Conservation (phyloP, 2,888 invertebrate species). For the Ypsolopha scabrella region DNA sequence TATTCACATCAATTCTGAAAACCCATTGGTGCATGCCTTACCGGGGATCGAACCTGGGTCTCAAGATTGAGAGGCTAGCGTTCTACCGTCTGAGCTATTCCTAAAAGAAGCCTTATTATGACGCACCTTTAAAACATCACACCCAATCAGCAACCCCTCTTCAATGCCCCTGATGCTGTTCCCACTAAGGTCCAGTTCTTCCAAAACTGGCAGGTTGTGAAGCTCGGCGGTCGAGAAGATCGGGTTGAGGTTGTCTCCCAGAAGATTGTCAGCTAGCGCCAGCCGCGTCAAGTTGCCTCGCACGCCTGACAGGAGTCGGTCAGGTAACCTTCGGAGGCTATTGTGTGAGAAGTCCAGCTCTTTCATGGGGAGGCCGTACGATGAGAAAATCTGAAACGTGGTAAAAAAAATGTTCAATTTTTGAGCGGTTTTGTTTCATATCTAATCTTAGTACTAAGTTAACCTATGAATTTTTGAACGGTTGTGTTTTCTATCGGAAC, state of each 20-base stretch:
- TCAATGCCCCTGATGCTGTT: constrained; percentile 87
- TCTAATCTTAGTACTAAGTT: too few species aligned
- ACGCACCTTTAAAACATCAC: constrained; percentile 77
- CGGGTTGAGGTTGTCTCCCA: constrained; percentile 91
- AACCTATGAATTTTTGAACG: too few species aligned
- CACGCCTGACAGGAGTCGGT: constrained; percentile 76
- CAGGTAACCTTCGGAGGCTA: constrained; percentile 81
- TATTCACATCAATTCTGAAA: too few species aligned
- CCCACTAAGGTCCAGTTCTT: constrained; percentile 81
- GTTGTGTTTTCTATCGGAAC: too few species aligned
- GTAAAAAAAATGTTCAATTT: constrained; percentile 12
- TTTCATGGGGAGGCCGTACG: constrained; percentile 78
- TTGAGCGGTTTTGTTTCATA: too few species aligned
- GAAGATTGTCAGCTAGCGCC: constrained; percentile 81
- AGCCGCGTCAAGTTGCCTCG: constrained; percentile 76
- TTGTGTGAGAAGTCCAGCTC: constrained; percentile 87
- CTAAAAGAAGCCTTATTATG: too few species aligned
- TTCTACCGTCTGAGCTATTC: too few species aligned
- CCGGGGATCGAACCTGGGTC: too few species aligned
- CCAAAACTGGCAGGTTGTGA: constrained; percentile 78
- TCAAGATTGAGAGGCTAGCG: too few species aligned
- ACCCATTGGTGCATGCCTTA: too few species aligned
- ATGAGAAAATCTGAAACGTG: constrained; percentile 73
- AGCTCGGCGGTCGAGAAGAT: constrained; percentile 91
- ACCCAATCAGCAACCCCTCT: constrained; percentile 88